Conservation (phyloP, 2,113 vertebrate species). For the Hemiprocne comata region DNA sequence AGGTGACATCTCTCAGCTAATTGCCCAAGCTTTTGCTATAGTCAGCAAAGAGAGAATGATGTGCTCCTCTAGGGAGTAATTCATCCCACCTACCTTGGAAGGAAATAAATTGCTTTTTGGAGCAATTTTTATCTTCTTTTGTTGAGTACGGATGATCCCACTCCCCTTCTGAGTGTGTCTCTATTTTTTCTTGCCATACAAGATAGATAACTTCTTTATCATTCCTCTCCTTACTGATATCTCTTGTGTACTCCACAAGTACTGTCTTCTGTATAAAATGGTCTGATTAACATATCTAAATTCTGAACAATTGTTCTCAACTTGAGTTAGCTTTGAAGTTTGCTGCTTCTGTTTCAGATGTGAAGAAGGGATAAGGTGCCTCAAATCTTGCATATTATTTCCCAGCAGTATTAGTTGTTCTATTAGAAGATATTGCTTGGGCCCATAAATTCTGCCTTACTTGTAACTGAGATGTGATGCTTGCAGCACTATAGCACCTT, state of each 20-base stretch:
- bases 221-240: background rate
- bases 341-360: conserved; percentile 56
- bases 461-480: background rate
- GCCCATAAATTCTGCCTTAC: background rate
- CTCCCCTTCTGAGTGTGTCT: background rate
- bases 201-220: background rate
- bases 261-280: conserved; percentile 4
- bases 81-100: conserved; percentile 26
- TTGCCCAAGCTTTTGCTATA: conserved; percentile 8
- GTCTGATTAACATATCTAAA: conserved; percentile 55
- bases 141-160: background rate
- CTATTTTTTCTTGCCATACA: background rate
- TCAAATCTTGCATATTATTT: conserved; percentile 29
- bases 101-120: background rate
- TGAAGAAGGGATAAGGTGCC: conserved; percentile 29
- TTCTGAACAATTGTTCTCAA: conserved; percentile 41
- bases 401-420: conserved; percentile 4
- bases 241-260: conserved; percentile 31
- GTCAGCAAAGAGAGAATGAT: conserved; percentile 23
- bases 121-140: conserved; percentile 18
- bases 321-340: conserved; percentile 57
- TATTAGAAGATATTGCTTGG: conserved; percentile 7
- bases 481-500: background rate
- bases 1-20: background rate
- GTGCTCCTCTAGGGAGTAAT: background rate